Base-by-base conservation (phyloP, 1,140 invertebrate genomes). In the Drosophila kepulauana region DNA sequence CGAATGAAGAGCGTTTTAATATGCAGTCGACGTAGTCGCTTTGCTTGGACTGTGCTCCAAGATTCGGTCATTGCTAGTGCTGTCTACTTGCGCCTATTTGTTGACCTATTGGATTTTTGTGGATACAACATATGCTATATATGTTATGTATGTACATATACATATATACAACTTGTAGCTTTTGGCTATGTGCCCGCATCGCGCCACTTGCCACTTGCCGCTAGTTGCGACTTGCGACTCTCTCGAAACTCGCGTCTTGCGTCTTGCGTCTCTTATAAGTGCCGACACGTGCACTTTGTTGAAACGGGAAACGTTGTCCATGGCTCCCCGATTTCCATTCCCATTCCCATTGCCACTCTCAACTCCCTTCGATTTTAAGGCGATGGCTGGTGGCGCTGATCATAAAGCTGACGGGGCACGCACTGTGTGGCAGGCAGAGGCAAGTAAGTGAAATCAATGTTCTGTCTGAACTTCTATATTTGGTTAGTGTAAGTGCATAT, bases 361-460 rank as follows among this genome's bases (percentile, higher is more conserved):
- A 15, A 30, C n/a, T 8, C 13, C 13, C n/a, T 25, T 25, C 20
- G 45, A 58, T 57, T 48, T 62, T 10, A 62, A 69, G 41, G 49
- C 51, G 16, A 13, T 64, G 38, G 5, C 59, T 72, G 68, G 61
- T 72, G 68, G 61, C 69, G 62, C 68, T 65, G 61, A 71, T 75
- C 67, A 75, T 64, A 56, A 59, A 28, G 54, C 62, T 58, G 59
- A 48, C 52, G 52, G 28, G 25, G 46, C 63, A 61, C 45, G 46
- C 43, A 66, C 62, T 52, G 30, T 48, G 20, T 25, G 20, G 20
- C 20, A 20, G 41, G 15, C 6, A 5, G 30, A 33, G 33, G 45
- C 16, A 41, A 13, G 38, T 63, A 74, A 85, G 81, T 84, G 81
- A 84, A 84, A 84, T 84, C 81, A 78, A 78, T 85, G 81, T 84